These are phyloP conservation scores for Bubo blakistoni DNA, from an alignment of 2,113 vertebrate genomes.

Conservation along the genomic window DNA sequence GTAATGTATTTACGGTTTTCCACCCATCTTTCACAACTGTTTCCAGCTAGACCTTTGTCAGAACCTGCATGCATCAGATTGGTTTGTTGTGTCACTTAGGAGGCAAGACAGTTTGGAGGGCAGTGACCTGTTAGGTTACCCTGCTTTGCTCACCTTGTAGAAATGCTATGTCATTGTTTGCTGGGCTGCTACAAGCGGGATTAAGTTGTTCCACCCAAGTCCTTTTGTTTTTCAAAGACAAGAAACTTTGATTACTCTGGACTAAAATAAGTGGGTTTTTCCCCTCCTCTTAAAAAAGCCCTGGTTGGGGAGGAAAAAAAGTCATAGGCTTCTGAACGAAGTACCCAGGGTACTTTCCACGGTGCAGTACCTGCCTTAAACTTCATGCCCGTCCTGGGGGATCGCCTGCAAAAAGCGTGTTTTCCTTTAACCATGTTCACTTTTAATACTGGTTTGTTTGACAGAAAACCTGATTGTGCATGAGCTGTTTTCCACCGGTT, in stretches of 20 bases:
- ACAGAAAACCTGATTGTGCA: neutral
- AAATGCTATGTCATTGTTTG: neutral
- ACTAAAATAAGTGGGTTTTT: neutral
- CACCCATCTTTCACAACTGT: neutral
- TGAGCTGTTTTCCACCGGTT: neutral
- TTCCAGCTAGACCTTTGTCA: neutral
- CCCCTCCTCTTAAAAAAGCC: neutral
- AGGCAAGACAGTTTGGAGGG: neutral
- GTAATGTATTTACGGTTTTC: neutral
- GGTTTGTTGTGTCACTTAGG: fast-evolving
- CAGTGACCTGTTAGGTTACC: neutral
- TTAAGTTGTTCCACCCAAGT: neutral
- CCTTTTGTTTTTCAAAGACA: neutral
- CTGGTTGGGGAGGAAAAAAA: neutral
- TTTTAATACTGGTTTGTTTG: neutral
- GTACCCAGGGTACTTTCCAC: neutral
- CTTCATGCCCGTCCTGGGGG: neutral
- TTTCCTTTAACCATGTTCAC: neutral
- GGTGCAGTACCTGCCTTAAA: neutral
- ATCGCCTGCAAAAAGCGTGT: neutral
- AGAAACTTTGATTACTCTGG: neutral
- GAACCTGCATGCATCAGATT: fast-evolving
- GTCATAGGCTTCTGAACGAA: neutral
- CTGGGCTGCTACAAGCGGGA: neutral
- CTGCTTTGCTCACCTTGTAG: fast-evolving